phyloP scores from a whole-genome alignment of 2,797 vertebrate species.

The Darevskia mixta region DNA sequence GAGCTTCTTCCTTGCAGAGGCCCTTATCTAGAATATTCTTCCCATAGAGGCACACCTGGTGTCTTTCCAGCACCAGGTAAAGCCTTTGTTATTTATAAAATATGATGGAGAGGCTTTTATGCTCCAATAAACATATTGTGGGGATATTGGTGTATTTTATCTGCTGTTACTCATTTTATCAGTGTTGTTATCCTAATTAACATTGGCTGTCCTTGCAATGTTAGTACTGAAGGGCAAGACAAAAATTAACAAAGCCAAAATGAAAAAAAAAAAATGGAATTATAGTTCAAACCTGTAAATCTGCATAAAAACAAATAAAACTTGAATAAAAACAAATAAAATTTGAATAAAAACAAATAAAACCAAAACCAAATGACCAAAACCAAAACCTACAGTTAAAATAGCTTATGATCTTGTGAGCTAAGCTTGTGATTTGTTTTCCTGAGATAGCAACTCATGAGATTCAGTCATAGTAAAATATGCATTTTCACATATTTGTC shows the following conservation, averaged over 20 bases:
- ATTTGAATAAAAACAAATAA: no score
- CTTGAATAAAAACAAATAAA: no score
- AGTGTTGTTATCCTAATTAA: neutral
- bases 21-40: neutral
- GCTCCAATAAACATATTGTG: neutral
- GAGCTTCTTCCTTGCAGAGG: neutral
- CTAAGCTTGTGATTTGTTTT: neutral
- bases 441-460: neutral
- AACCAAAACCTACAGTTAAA: neutral
- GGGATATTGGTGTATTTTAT: neutral
- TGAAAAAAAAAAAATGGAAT: neutral
- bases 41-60: neutral
- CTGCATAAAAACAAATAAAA: neutral
- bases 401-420: neutral
- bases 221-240: neutral
- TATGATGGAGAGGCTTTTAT: neutral
- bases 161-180: neutral
- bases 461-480: neutral
- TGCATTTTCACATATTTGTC: neutral
- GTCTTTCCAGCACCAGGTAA: neutral
- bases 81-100: neutral
- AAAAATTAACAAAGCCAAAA: neutral
- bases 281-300: neutral
- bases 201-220: neutral
- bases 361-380: no score